Base-by-base conservation (phyloP, 2,888 invertebrate genomes). In the Notodonta ziczac region DNA sequence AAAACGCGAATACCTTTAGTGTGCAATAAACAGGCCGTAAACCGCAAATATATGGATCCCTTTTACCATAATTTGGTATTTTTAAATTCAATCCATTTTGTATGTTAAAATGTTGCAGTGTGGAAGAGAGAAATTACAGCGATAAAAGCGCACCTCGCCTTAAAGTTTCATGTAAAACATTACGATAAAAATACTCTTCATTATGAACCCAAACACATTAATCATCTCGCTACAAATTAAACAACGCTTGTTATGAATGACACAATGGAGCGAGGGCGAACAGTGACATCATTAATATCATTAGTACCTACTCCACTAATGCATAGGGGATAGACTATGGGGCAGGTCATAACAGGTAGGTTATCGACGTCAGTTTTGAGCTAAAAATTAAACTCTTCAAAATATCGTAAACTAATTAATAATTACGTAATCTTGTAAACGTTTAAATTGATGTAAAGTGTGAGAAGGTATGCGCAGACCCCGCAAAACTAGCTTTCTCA, bases 11-110 rank as follows among this genome's bases (percentile, higher is more conserved):
- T 79, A 80, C 73, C 12, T 74, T 73, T 70, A 69, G 67, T 70
- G 68, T 74, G 78, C 66, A 81, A 82, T 82, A 83, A 84, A 80
- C 82, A 79, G 78, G 73, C 76, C 66, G 74, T 82, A 78, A 81
- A 80, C 66, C 67, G 69, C 62, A 76, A 80, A 81, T 75, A 79
- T 82, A 80, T 79, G 80, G 77, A 77, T 74, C 66, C 75, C 72
- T 72, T 72, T 71, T 75, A 76, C 70, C 77, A 77, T 82, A 80
- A 76, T 78, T 79, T 80, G 56, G 61, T 66, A 60, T 69, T 71
- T 78, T 82, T 78, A 76, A 80, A 80, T 74, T 72, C 69, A 66
- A 61, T 58, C 67, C 56, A 57, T 72, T 66, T 58, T 61, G 61
- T 61, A 48, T 67, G 65, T 56, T 68, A 74, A 78, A 72, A 73